Evolutionary conservation across 2,888 invertebrate genomes (phyloP).

Genomic region (Sinelater perroti): DNA sequence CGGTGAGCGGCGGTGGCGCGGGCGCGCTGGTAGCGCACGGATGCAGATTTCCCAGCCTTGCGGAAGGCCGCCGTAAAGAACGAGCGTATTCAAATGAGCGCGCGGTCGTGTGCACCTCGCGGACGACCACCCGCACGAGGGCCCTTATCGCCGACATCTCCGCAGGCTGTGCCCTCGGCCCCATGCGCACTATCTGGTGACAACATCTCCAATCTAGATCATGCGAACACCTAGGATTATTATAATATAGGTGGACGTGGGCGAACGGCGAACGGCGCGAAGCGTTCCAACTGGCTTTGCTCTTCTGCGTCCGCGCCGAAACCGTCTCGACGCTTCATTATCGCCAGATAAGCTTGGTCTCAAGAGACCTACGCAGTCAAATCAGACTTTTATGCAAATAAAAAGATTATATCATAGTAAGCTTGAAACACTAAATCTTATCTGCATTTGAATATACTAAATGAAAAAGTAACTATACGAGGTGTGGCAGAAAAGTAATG

Average conservation of each 20-base stretch:
- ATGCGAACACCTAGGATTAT: conserved; percentile 59
- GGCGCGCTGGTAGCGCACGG: conserved; percentile 37
- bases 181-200: conserved; percentile 59
- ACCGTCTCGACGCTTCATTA: too few relatives aligned
- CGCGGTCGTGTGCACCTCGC: conserved; percentile 53
- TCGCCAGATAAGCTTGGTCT: too few relatives aligned
- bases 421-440: too few relatives aligned
- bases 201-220: conserved; percentile 62
- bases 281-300: conserved; percentile 15
- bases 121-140: conserved; percentile 57
- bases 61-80: conserved; percentile 52
- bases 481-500: too few relatives aligned
- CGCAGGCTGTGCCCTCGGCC: conserved; percentile 49
- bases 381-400: too few relatives aligned
- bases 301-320: too few relatives aligned
- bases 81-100: conserved; percentile 60
- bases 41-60: conserved; percentile 54
- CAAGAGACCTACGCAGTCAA: too few relatives aligned
- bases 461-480: too few relatives aligned
- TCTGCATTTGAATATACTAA: too few relatives aligned
- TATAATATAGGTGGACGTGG: conserved; percentile 42
- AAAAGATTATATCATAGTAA: too few relatives aligned
- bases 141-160: conserved; percentile 56
- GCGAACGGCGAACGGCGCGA: conserved; percentile 1
- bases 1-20: conserved; percentile 44